A percentile compares a stretch with the other conserved stretches of the same genome.
phyloP scores from a whole-genome alignment of 1,140 invertebrate genomes.

The Eumeta japonica region DNA sequence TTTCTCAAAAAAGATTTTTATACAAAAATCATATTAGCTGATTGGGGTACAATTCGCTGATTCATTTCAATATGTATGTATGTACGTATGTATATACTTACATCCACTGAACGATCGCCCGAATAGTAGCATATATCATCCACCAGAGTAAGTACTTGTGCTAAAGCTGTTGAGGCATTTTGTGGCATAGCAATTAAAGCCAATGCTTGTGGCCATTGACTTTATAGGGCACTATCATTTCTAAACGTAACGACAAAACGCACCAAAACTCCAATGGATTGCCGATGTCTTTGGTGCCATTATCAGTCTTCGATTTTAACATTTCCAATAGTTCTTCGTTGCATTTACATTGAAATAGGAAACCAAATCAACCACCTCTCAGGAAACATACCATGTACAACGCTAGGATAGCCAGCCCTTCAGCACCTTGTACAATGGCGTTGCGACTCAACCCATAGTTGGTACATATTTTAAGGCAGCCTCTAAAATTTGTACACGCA shows the following conservation, averaged over 20 bases:
- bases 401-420: conserved; percentile 76
- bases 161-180: conserved; percentile 73
- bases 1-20: too few relatives aligned
- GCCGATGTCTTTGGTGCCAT: conserved; percentile 38
- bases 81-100: too few relatives aligned
- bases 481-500: too few relatives aligned
- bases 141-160: conserved; percentile 74
- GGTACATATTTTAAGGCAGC: too few relatives aligned
- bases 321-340: conserved; percentile 70
- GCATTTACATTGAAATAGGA: conserved; percentile 77
- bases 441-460: too few relatives aligned
- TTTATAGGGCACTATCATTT: conserved; percentile 82
- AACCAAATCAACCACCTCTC: conserved; percentile 81
- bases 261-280: conserved; percentile 63
- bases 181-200: conserved; percentile 76
- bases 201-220: conserved; percentile 79
- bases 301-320: conserved; percentile 66
- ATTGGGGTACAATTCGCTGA: too few relatives aligned
- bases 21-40: too few relatives aligned
- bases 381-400: conserved; percentile 80
- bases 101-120: conserved; percentile 88
- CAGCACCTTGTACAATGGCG: too few relatives aligned
- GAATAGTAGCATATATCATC: conserved; percentile 90
- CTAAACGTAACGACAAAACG: conserved; percentile 73
- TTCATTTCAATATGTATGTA: too few relatives aligned